Conservation (phyloP, 2,888 invertebrate species). For the Eumerus sabulonum region DNA sequence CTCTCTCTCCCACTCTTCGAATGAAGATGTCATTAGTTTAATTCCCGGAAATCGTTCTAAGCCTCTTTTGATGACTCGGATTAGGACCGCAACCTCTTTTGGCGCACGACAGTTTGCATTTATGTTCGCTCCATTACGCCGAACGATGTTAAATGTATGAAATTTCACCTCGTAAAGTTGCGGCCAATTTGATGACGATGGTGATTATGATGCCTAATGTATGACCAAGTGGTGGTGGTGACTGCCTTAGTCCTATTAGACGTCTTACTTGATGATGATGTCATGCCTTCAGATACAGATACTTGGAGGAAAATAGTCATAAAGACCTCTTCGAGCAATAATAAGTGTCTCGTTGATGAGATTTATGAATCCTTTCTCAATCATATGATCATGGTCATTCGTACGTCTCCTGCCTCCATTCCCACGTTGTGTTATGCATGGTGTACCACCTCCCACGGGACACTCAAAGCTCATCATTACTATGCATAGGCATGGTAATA, state of each 20-base stretch:
- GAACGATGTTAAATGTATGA: constrained; percentile 32
- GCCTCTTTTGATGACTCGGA: constrained; percentile 40
- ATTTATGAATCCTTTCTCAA: constrained; percentile 68
- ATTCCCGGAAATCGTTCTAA: constrained; percentile 53
- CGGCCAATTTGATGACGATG: constrained; percentile 45
- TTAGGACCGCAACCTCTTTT: constrained; percentile 25
- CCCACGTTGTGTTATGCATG: not conserved
- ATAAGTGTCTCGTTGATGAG: constrained; percentile 67
- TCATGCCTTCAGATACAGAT: constrained; percentile 14
- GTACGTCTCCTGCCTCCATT: constrained; percentile 33
- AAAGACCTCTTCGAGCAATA: constrained; percentile 48
- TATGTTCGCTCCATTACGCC: constrained; percentile 33
- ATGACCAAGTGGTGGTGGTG: not conserved
- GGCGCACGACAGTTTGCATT: constrained; percentile 11
- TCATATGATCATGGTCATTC: constrained; percentile 59
- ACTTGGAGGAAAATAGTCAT: constrained; percentile 21
- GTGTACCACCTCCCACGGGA: constrained; percentile 15
- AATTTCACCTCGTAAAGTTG: constrained; percentile 64
- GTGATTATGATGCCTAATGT: constrained; percentile 14
- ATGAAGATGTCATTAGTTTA: constrained; percentile 45
- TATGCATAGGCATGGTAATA: constrained; percentile 62
- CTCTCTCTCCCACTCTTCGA: not conserved
- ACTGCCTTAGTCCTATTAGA: not conserved
- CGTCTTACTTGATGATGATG: constrained; percentile 55
- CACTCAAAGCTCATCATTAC: constrained; percentile 55